Evolutionary conservation across 2,888 invertebrate genomes (phyloP).

Genomic region (Strigamia crassipes): DNA sequence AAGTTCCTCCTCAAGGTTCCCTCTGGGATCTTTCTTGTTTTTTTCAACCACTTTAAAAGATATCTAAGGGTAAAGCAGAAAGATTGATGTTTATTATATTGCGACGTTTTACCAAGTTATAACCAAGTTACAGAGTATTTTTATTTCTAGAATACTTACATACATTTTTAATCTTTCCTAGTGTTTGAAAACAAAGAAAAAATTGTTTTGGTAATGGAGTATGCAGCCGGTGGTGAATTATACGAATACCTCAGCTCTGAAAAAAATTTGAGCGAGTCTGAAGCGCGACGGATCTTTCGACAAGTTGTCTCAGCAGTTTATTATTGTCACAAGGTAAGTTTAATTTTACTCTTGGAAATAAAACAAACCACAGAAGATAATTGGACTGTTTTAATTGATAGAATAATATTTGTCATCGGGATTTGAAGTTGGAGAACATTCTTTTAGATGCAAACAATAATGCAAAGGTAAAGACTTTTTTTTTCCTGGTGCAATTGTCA

Average conservation of each 20-base stretch:
- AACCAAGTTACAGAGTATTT: no score
- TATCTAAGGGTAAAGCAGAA: no score
- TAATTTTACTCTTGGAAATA: neutral
- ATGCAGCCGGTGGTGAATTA: constrained; percentile 95
- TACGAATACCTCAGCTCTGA: constrained; percentile 90
- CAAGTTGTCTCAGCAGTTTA: constrained; percentile 95
- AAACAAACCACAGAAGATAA: neutral
- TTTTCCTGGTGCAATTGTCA: constrained; percentile 46
- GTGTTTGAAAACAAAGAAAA: constrained; percentile 99
- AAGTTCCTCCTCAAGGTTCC: no score
- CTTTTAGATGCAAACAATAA: constrained; percentile 88
- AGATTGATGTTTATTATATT: no score
- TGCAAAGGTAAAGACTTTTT: constrained; percentile 74
- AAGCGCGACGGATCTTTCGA: constrained; percentile 91
- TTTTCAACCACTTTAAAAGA: no score
- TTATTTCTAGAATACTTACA: no score
- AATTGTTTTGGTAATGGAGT: constrained; percentile 99
- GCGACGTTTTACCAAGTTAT: no score
- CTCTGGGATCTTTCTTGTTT: no score
- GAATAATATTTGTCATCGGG: constrained; percentile 95
- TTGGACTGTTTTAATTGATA: constrained; percentile 52
- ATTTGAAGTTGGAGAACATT: constrained; percentile 93
- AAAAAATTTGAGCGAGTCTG: constrained; percentile 77
- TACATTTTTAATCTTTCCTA: constrained; percentile 61
- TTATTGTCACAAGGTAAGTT: constrained; percentile 85